phyloP scores from a whole-genome alignment of 2,113 vertebrate species.

The Halichoeres trimaculatus region DNA sequence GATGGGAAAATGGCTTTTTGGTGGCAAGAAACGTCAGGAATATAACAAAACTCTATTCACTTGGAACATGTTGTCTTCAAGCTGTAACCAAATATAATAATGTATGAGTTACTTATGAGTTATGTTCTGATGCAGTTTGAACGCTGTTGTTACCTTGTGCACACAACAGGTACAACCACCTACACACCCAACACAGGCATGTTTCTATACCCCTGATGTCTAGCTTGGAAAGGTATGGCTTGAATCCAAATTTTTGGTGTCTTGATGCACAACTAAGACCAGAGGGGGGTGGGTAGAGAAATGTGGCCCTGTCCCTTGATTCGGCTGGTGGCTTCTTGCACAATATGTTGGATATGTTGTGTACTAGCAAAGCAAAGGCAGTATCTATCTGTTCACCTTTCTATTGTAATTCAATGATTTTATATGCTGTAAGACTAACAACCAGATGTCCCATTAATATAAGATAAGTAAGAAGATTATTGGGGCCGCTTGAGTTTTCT shows the following conservation, averaged over 20 bases:
- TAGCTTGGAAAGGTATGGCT: constrained; percentile 10
- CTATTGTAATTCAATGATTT: too few relatives aligned
- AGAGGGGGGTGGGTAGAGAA: not conserved
- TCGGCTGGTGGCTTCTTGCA: not conserved
- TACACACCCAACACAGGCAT: constrained; percentile 27
- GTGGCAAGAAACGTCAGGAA: constrained; percentile 1
- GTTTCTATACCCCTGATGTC: constrained; percentile 20
- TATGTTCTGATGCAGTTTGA: not conserved
- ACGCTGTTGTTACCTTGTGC: not conserved
- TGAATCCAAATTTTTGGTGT: constrained; percentile 19
- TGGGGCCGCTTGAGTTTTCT: too few relatives aligned
- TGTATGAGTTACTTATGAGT: too few relatives aligned
- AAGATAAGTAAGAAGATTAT: too few relatives aligned
- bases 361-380: too few relatives aligned
- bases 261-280: not conserved
- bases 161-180: constrained; percentile 44
- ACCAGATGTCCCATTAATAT: too few relatives aligned
- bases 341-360: not conserved
- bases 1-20: not conserved
- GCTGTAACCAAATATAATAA: not conserved
- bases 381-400: too few relatives aligned
- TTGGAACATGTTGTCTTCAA: not conserved
- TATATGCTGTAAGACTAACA: too few relatives aligned
- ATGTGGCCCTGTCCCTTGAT: not conserved
- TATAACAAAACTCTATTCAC: not conserved